These are phyloP conservation scores for Strix uralensis DNA, from an alignment of 2,113 vertebrate species.

Conservation along the genomic window DNA sequence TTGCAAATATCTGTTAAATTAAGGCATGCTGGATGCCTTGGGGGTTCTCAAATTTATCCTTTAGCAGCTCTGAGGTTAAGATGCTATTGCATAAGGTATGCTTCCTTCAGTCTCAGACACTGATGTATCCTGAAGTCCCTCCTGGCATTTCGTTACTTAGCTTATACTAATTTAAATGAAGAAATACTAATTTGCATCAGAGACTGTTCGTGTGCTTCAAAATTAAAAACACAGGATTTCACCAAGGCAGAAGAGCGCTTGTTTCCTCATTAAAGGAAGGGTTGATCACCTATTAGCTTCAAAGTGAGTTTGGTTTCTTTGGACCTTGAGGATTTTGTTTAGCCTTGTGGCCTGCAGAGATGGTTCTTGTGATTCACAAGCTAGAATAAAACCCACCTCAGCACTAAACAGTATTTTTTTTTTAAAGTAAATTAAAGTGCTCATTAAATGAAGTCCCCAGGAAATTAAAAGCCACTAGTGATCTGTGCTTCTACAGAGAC, in stretches of 20 bases:
- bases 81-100: not conserved
- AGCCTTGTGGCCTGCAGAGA: not conserved
- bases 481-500: not conserved
- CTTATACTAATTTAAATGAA: not conserved
- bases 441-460: not conserved
- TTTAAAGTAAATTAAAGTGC: not conserved
- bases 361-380: not conserved
- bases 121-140: not conserved
- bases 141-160: not conserved
- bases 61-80: not conserved
- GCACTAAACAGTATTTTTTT: not conserved
- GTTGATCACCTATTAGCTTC: not conserved
- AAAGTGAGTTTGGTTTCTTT: not conserved
- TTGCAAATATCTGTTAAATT: not conserved
- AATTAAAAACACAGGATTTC: not conserved
- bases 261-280: not conserved
- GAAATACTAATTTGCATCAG: not conserved
- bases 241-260: not conserved
- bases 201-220: not conserved
- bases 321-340: not conserved
- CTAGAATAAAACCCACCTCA: not conserved
- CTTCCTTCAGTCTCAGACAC: not conserved
- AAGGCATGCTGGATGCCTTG: not conserved
- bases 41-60: not conserved
- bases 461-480: not conserved